phyloP scores from a whole-genome alignment of 2,797 vertebrate species.

The Rhyacichthys aspro region DNA sequence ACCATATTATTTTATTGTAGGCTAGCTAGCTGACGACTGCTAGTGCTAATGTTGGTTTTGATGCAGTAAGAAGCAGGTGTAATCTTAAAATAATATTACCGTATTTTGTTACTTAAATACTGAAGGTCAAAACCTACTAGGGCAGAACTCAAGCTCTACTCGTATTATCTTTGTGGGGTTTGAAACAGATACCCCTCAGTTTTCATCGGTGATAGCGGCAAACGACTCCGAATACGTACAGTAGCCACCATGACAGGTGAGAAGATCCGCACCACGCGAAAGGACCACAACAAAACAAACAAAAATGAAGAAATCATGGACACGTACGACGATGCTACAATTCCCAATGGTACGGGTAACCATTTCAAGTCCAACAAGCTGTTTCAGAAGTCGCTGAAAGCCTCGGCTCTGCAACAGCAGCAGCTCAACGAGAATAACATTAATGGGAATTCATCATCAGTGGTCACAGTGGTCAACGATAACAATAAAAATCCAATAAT shows the following conservation, averaged over 20 bases:
- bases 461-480: constrained; percentile 58
- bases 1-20: constrained; percentile 50
- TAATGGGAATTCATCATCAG: constrained; percentile 63
- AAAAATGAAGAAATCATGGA: constrained; percentile 88
- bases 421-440: constrained; percentile 77
- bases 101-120: constrained; percentile 29
- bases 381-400: constrained; percentile 71
- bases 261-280: constrained; percentile 90
- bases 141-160: background rate
- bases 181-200: constrained; percentile 10
- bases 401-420: constrained; percentile 63
- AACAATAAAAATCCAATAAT: constrained; percentile 77
- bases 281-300: constrained; percentile 87
- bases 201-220: constrained; percentile 6
- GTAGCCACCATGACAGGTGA: constrained; percentile 87
- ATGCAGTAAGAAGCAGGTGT: constrained; percentile 40
- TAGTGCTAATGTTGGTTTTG: constrained; percentile 24
- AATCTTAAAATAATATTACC: background rate
- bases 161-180: background rate
- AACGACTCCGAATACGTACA: constrained; percentile 6
- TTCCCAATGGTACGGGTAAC: constrained; percentile 67
- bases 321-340: constrained; percentile 81
- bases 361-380: constrained; percentile 79
- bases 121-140: background rate
- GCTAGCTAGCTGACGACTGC: constrained; percentile 41